Evolutionary conservation across 2,888 invertebrate genomes (phyloP).

Genomic region (Caenorhabditis zanzibari): DNA sequence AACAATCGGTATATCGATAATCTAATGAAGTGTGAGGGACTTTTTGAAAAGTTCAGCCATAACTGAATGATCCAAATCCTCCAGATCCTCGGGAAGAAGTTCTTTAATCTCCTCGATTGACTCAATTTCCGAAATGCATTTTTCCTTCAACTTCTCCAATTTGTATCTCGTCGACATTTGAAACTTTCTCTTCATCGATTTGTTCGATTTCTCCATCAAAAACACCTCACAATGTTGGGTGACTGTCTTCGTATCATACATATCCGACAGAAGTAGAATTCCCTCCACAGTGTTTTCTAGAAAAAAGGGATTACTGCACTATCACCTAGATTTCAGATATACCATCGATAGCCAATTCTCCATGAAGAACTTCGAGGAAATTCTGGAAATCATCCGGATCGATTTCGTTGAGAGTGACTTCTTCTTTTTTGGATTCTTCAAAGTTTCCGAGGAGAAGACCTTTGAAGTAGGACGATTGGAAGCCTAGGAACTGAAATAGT

Average conservation of each 20-base stretch:
- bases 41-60: background rate
- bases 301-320: background rate
- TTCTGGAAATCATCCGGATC: background rate
- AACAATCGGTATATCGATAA: no score
- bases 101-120: background rate
- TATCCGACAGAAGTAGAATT: background rate
- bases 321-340: no score
- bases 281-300: background rate
- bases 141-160: background rate
- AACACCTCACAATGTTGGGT: background rate
- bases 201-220: background rate
- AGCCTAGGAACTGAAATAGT: background rate
- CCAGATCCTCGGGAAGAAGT: background rate
- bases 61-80: background rate
- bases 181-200: background rate
- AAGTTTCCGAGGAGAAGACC: background rate
- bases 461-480: background rate
- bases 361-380: background rate
- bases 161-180: background rate
- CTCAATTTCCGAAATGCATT: background rate
- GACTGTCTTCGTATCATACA: background rate
- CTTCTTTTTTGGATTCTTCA: background rate
- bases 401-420: background rate
- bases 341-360: background rate
- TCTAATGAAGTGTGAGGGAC: background rate